Base-by-base conservation (phyloP, 2,888 invertebrate genomes). In the Zygaena filipendulae region DNA sequence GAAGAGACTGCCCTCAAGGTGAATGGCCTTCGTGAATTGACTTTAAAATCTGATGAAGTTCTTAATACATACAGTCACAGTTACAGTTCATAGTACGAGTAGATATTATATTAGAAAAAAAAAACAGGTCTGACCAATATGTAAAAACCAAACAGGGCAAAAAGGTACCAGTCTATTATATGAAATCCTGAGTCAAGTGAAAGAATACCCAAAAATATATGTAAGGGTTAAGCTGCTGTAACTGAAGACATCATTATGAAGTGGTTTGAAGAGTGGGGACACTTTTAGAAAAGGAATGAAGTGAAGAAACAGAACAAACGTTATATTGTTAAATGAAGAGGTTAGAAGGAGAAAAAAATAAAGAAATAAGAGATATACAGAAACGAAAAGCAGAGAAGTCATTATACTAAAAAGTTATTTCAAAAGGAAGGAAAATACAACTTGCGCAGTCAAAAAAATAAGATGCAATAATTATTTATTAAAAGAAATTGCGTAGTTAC, bases 401-500 rank as follows among this genome's bases (percentile, higher is more conserved):
- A n/a, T n/a, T n/a, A n/a, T n/a, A n/a, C n/a, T 23, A 12, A 23
- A 6, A 16, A 4, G 4, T 16, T 4, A 4, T 16, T 6, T 6
- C n/a, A n/a, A n/a, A n/a, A n/a, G n/a, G n/a, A n/a, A n/a, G n/a
- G n/a, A n/a, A 21, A 28, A 14, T 14, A 28, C 10, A n/a, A 28
- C 28, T 20, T 22, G 22, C 8, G 22, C 13, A 14, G 16, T 22
- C 13, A 28, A 22, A 14, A 14, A 20, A 28, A 28, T 22, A 13
- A 22, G 22, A 14, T 28, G 23, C 13, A 13, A 14, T 13, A 12
- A 2, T 5, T 28, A n/a, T n/a, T n/a, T n/a, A 23, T 28, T 16
- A 28, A 28, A 23, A 28, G 23, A 23, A 28, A 16, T 6, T 28
- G 23, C 13, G 22, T 28, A 28, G 28, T 16, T 22, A 28, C 16